These are phyloP conservation scores for Cebus imitator DNA, from an alignment of 2,113 vertebrate species.

Conservation along the genomic window DNA sequence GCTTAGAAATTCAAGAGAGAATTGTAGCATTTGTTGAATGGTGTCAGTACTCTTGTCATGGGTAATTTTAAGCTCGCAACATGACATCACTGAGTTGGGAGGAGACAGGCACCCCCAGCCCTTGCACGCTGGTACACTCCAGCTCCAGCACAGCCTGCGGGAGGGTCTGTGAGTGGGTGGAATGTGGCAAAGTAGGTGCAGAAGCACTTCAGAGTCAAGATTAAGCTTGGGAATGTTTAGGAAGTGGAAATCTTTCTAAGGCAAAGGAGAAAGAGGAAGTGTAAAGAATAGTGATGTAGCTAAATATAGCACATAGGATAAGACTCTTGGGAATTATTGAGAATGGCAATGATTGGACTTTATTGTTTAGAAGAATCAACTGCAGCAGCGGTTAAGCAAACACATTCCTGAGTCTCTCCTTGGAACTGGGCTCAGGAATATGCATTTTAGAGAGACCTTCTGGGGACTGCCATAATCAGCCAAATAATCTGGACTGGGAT, in stretches of 20 bases:
- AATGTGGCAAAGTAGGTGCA: background rate
- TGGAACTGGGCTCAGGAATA: background rate
- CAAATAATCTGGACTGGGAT: background rate
- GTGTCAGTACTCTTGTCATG: background rate
- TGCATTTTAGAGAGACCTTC: background rate
- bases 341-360: background rate
- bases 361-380: background rate
- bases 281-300: background rate
- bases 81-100: background rate
- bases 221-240: background rate
- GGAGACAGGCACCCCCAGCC: background rate
- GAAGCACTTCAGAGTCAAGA: background rate
- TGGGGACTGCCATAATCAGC: background rate
- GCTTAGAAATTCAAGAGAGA: slow-evolving; percentile 45
- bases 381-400: background rate
- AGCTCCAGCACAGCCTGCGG: background rate
- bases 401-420: background rate
- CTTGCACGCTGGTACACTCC: background rate
- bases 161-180: too few relatives aligned
- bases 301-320: background rate
- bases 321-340: background rate
- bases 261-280: background rate
- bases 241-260: background rate
- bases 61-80: background rate
- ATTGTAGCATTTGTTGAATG: background rate